A percentile compares a stretch with the other conserved stretches of the same genome.
Evolutionary conservation across 2,113 vertebrate genomes (phyloP).

Genomic region (Zeus faber): DNA sequence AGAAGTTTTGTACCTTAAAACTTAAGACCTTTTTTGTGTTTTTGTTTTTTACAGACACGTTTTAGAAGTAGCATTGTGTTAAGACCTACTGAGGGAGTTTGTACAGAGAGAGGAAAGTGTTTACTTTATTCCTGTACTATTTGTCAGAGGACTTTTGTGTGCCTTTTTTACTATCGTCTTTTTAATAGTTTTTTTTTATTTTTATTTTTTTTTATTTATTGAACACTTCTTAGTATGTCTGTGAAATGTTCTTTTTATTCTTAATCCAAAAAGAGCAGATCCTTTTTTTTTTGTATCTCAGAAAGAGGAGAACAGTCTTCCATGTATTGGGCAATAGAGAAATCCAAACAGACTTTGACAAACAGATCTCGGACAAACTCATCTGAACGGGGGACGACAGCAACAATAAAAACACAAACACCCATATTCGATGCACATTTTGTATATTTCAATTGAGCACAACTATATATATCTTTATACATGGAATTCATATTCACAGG

Average conservation of each 20-base stretch:
- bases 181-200: slow-evolving; percentile 83
- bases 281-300: slow-evolving; percentile 82
- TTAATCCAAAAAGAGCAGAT: slow-evolving; percentile 63
- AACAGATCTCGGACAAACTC: slow-evolving; percentile 63
- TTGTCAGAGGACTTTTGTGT: slow-evolving; percentile 97
- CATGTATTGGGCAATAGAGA: slow-evolving; percentile 90
- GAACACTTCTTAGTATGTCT: slow-evolving; percentile 81
- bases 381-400: slow-evolving; percentile 35
- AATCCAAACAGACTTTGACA: slow-evolving; percentile 71
- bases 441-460: too few relatives aligned
- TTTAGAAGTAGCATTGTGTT: slow-evolving; percentile 73
- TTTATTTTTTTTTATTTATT: slow-evolving; percentile 82
- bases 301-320: slow-evolving; percentile 87
- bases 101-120: slow-evolving; percentile 83
- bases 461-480: neutral
- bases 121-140: slow-evolving; percentile 85
- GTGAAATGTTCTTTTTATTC: slow-evolving; percentile 70
- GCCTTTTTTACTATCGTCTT: slow-evolving; percentile 99
- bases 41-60: slow-evolving; percentile 67
- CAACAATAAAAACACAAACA: slow-evolving; percentile 32
- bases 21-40: neutral
- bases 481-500: neutral
- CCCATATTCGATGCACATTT: too few relatives aligned
- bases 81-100: slow-evolving; percentile 86
- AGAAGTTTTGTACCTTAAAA: slow-evolving; percentile 82